Base-by-base conservation (phyloP, 2,888 invertebrate species). In the Drosophila villosipedis region DNA sequence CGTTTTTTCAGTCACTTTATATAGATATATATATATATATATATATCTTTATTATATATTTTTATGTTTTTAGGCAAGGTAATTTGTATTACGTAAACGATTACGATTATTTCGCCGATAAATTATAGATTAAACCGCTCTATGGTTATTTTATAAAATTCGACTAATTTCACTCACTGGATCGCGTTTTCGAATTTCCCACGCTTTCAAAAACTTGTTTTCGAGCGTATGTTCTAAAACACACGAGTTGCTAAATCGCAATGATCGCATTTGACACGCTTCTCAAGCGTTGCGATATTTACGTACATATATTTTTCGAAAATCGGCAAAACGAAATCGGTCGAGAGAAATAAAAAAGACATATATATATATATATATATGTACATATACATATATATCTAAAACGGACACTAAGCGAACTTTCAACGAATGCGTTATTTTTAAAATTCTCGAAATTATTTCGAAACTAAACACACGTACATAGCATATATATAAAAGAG, bases 191-290 rank as follows among this genome's bases (percentile, higher is more conserved):
- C 67, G 74, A 64, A 61, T 25, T 76, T 68, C 37, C 60, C 74
- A 78, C 80, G 67, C 47, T 59, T 71, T 54, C 62, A 10, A 63
- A 79, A 75, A 67, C 57, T 75, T 58, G 25, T 25, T 37, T 68
- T 68, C 68, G 63, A 50, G n/a, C 41, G 49, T 47, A 52, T 78
- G 84, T 78, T 91, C 91, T 90, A 91, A 86, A 90, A 91, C 89
- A 89, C 83, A 91, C 92, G 91, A 93, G 92, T 91, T 92, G 92
- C 92, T 86, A 92, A 89, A 93, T 91, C 90, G 93, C 92, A 93
- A 93, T 93, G 93, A 93, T 84, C 83, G 73, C 78, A 88, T 90
- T 84, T 80, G 78, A 79, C 78, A 78, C 83, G 85, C 86, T 84
- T 73, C 71, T 75, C 55, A 54, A 73, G 25, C 65, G 66, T 68